Base-by-base conservation (phyloP, 2,888 invertebrate species). In the Alloscopus bannaensis region DNA sequence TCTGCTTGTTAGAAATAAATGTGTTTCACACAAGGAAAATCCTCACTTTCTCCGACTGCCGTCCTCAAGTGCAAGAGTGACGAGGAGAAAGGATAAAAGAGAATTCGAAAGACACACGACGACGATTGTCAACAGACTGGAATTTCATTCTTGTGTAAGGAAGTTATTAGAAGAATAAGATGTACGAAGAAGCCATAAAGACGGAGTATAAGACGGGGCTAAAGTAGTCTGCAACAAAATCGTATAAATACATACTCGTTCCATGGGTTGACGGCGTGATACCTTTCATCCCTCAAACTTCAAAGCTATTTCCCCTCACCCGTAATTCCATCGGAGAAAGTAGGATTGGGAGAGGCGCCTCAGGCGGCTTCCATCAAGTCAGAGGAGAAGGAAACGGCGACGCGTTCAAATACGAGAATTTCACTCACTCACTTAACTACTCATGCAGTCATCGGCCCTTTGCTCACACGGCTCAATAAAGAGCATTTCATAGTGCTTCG, bases 101-200 rank as follows among this genome's bases (percentile, higher is more conserved):
- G 47, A 52, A 52, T 3, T 28, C 24, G 59, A 45, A 36, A n/a
- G 50, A 31, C 40, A 24, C 0, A 31, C 45, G 16, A 69, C 26
- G 29, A 40, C 55, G 57, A 42, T 29, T 69, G 70, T 60, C 62
- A 55, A 60, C 42, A 72, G 50, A 40, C 16, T 45, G 52, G 72
- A 72, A 72, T 72, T 45, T 50, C n/a, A 26, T 36, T 62, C 71
- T 64, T 64, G n/a, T 72, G 72, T 72, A 62, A n/a, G 50, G 26
- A 3, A n/a, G 62, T 36, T 59, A 59, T 59, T 36, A 59, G 36
- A 59, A 31, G 36, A 36, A 36, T 59, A 28, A 26, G 47, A 47
- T 13, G 36, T 36, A 36, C 13, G 36, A 13, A 36, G 36, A 52
- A 52, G 52, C n/a, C n/a, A n/a, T n/a, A n/a, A n/a, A n/a, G n/a